Evolutionary conservation across 1,140 invertebrate genomes (phyloP), one percentile per base, ranked within the genome.

Genomic region (Ceratina calcarata): DNA sequence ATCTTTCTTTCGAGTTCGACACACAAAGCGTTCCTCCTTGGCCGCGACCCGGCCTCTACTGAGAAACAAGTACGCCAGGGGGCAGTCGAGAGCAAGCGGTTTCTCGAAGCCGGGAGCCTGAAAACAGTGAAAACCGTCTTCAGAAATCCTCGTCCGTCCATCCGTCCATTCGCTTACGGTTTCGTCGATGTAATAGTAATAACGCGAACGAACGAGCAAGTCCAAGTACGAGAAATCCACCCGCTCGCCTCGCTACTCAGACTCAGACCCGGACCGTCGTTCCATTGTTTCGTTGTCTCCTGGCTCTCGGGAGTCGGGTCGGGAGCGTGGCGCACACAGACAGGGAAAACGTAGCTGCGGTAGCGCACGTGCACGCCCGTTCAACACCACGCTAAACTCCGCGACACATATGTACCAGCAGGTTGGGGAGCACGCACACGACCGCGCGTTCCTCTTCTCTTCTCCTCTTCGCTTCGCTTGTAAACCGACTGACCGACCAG

Each of bases 201-300:
- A 45, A 10, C 37, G 27, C 49, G 66, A 60, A 60, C 69, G 51
- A 62, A 73, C 61, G 37, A 66, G 45, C 53, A 32, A 65, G 37
- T 32, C 49, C 37, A 71, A 72, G 37, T 20, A 27, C 65, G 69
- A 66, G 66, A 61, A 22, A 64, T 74, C 70, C 70, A 62, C 70
- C 78, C 78, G 78, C 70, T 74, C 62, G 37, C 70, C 69, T 65
- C 61, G 76, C 64, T 65, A 74, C 53, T 78, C 76, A 27, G 49
- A 22, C 51, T 8, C 15, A 20, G 45, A 55, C 71, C 76, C 27
- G 27, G 76, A 32, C 55, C 57, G 60, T 57, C 77, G 71, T 79
- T 74, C 78, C 78, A 79, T 79, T 79, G 78, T 79, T 79, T 79
- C 78, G 78, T 79, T 65, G 70, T 71, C 71, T 79, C 53, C 62